These are phyloP conservation scores for Chrysotoxum bicinctum DNA, from an alignment of 2,888 invertebrate genomes.

Conservation along the genomic window DNA sequence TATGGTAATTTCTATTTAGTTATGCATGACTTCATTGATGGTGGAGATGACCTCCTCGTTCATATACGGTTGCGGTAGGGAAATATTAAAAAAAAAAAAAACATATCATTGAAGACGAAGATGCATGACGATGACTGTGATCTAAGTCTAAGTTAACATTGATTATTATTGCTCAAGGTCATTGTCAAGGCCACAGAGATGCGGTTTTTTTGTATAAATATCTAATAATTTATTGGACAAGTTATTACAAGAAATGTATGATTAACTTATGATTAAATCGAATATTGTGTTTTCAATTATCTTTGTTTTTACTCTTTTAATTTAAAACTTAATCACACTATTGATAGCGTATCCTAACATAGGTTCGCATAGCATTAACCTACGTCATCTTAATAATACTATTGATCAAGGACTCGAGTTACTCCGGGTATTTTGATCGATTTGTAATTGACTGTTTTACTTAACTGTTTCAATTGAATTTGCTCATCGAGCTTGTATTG, in stretches of 20 bases:
- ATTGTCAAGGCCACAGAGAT: not conserved
- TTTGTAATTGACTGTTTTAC: no score
- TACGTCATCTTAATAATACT: no score
- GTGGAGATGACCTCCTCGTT: constrained; percentile 2
- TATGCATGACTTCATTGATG: constrained; percentile 43
- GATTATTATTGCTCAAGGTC: not conserved
- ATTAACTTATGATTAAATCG: no score
- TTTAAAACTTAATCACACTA: no score
- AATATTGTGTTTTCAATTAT: no score
- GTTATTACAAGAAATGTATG: not conserved
- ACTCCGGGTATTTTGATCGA: no score
- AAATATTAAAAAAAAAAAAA: not conserved
- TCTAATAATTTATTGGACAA: not conserved
- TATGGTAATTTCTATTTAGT: constrained; percentile 25
- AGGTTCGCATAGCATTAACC: no score
- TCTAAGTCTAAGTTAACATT: not conserved
- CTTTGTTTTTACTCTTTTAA: no score
- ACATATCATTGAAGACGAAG: not conserved
- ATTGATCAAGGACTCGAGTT: no score
- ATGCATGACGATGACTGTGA: constrained; percentile 2
- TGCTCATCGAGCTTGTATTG: no score
- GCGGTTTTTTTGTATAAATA: not conserved
- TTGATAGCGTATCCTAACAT: no score
- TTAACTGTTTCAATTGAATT: no score
- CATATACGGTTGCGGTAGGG: not conserved